Evolutionary conservation across 1,140 invertebrate species (phyloP), one percentile per base, ranked within the genome.

Genomic region (Drosophila micromelanica): DNA sequence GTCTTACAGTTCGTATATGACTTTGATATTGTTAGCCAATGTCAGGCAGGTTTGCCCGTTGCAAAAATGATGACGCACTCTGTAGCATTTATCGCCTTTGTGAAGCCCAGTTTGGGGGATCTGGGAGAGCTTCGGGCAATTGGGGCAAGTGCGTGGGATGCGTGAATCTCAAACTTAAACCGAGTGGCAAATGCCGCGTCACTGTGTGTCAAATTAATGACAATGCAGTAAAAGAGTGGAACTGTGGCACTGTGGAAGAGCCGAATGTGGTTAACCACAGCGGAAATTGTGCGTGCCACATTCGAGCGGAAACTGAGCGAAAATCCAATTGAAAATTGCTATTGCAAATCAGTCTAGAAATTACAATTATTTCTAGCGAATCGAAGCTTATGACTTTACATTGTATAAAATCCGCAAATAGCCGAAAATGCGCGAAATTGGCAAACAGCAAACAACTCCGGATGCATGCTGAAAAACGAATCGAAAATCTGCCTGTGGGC

Each of bases 151-250:
- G 54, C 56, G 20, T 42, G 43, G 55, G 37, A 61, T 57, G 23
- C 27, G 23, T 30, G 13, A 32, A 45, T 45, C 49, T 65, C 37
- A 55, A 56, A 64, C 35, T 20, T 43, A 48, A 42, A 38, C 46
- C 46, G 57, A 37, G 37, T 43, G 48, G 59, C 52, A 80, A 74
- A 40, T 81, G 64, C 60, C 65, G 46, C 70, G 49, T 84, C 80
- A 84, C 76, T 70, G 68, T 80, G 73, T 63, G 68, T 80, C 80
- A 85, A 84, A 85, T 84, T 85, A 84, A 77, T 84, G 80, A 85
- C 80, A 51, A 51, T 54, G 57, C 71, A 69, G 13, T 43, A 56
- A 55, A 43, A 38, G 17, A 67, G 62, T 64, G 37, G 59, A 59
- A 30, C 9, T 12, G 12, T 64, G 37, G 59, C 54, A 30, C 9